Evolutionary conservation across 2,113 vertebrate species (phyloP).

Genomic region (Brachypodius melanocephalos): DNA sequence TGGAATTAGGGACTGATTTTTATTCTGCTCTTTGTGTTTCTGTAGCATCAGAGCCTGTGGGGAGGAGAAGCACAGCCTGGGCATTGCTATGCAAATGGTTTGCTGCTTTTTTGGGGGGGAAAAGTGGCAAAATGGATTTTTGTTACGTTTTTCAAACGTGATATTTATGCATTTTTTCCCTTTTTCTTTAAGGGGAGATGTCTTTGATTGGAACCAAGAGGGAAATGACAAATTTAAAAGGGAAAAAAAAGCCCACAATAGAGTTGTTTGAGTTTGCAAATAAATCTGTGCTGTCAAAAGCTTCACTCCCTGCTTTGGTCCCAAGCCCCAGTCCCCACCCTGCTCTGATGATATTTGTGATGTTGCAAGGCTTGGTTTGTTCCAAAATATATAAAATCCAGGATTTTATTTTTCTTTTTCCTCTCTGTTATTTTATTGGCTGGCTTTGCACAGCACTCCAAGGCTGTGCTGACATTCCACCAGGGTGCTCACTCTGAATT

Average conservation of each 20-base stretch:
- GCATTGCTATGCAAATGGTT: neutral
- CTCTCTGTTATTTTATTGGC: neutral
- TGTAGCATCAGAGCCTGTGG: neutral
- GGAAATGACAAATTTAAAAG: neutral
- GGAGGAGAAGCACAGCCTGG: neutral
- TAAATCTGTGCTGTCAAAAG: neutral
- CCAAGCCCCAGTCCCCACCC: neutral
- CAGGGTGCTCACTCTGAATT: rapidly evolving
- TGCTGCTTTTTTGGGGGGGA: neutral
- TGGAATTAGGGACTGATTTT: neutral
- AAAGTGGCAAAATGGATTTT: neutral
- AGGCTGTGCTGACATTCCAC: neutral
- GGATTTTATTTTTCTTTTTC: neutral
- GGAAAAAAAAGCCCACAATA: rapidly evolving
- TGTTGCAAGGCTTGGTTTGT: neutral
- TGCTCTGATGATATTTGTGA: neutral
- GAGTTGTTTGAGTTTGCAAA: neutral
- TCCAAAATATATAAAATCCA: neutral
- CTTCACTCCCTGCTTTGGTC: neutral
- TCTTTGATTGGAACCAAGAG: neutral
- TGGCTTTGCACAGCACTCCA: neutral
- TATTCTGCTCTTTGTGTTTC: neutral
- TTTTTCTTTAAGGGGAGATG: neutral
- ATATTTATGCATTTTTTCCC: neutral
- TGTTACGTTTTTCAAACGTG: neutral